Conservation (phyloP, 2,113 vertebrate species). For the Monopterus albus region DNA sequence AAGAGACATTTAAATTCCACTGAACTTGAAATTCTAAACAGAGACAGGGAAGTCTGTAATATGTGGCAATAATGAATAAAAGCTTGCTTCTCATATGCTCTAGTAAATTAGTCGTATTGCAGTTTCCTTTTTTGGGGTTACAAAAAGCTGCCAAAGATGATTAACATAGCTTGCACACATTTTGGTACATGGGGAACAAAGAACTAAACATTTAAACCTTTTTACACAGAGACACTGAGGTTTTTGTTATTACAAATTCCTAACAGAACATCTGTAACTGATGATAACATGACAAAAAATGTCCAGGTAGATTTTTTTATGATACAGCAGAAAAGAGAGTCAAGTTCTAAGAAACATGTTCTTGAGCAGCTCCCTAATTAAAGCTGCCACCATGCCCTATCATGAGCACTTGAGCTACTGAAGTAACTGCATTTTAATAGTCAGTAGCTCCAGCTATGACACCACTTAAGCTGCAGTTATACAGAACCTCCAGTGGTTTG, state of each 20-base stretch:
- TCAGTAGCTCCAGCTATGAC: constrained; percentile 24
- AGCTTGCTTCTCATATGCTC: neutral
- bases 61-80: neutral
- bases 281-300: neutral
- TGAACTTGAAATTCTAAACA: neutral
- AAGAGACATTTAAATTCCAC: neutral
- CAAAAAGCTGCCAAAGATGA: neutral
- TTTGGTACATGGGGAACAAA: neutral
- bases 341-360: neutral
- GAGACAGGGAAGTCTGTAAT: neutral
- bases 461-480: constrained; percentile 34
- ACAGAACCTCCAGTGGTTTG: constrained; percentile 14
- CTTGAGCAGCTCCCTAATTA: constrained; percentile 43
- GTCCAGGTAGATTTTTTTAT: neutral
- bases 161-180: neutral
- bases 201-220: neutral
- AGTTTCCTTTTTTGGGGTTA: neutral
- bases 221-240: neutral
- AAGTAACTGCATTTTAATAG: constrained; percentile 56
- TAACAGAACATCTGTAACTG: neutral
- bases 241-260: neutral
- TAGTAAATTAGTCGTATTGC: neutral
- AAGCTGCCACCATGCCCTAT: constrained; percentile 29
- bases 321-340: neutral
- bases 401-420: constrained; percentile 45